Evolutionary conservation across 2,888 invertebrate genomes (phyloP), one percentile per base, ranked within the genome.

Genomic region (Standfussiana lucernea): DNA sequence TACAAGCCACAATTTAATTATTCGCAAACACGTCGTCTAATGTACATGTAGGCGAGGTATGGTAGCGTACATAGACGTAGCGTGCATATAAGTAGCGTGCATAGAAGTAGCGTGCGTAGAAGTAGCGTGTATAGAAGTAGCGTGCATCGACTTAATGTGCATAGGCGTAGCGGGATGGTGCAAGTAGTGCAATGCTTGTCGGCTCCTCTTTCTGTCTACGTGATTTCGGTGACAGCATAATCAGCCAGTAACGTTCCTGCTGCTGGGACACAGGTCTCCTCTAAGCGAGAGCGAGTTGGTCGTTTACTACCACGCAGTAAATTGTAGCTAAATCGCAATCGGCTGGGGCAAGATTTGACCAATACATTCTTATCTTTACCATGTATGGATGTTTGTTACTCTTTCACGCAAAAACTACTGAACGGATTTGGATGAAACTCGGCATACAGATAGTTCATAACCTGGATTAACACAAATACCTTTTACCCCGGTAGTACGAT

Each of bases 1-100:
- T 85, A 85, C 84, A 83, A 82, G 61, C 84, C 80, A 86, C 88
- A 89, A 86, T 88, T 89, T 90, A 90, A 90, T 90, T 89, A 90
- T 90, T 88, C 85, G 83, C 87, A 85, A 88, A 88, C 89, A 89
- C 82, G 76, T 84, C 75, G 78, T 82, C 86, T 82, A 70, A 73
- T 79, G 82, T 81, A 80, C 76, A 75, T 80, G 70, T 66, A 56
- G 77, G 71, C 28, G 35, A 53, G 61, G 65, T 77, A 24, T 59
- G 71, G 83, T 65, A 61, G 71, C 24, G 42, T 77, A 24, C 10
- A 24, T 8, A 32, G 6, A 21, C 13, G 18, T 45, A 47, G 47
- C 37, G 7, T 76, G n/a, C 7, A 21, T 62, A 28, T 11, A 37
- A 37, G 15, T 28, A 28, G 4, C 15, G 5, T 47, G 37, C 11